A percentile compares a stretch with the other conserved stretches of the same genome.
phyloP scores from a whole-genome alignment of 2,113 vertebrate genomes.

The Anser cygnoides region DNA sequence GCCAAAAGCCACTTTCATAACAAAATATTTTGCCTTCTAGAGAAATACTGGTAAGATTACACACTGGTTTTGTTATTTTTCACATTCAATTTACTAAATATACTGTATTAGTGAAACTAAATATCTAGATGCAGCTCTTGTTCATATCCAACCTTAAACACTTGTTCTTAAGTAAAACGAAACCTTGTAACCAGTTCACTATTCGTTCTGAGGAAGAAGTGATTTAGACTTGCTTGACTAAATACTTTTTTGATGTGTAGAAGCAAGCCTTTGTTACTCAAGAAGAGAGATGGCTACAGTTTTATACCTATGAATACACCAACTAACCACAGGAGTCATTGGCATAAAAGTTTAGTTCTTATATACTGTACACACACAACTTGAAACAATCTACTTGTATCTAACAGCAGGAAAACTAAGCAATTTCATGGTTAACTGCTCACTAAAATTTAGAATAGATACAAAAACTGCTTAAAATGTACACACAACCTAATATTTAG shows the following conservation, averaged over 20 bases:
- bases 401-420: slow-evolving; percentile 75
- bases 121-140: slow-evolving; percentile 65
- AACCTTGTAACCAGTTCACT: slow-evolving; percentile 63
- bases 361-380: slow-evolving; percentile 71
- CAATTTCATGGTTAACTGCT: slow-evolving; percentile 68
- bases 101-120: slow-evolving; percentile 59
- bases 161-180: slow-evolving; percentile 49
- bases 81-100: slow-evolving; percentile 57
- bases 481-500: slow-evolving; percentile 65
- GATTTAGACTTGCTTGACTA: slow-evolving; percentile 50
- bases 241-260: slow-evolving; percentile 37
- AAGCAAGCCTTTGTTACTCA: slow-evolving; percentile 60
- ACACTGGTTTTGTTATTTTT: slow-evolving; percentile 56
- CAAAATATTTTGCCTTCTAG: slow-evolving; percentile 60
- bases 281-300: slow-evolving; percentile 53
- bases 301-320: slow-evolving; percentile 69
- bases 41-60: slow-evolving; percentile 72
- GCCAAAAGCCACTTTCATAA: slow-evolving; percentile 61
- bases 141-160: slow-evolving; percentile 54
- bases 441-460: slow-evolving; percentile 74
- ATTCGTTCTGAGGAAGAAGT: slow-evolving; percentile 53
- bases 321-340: slow-evolving; percentile 70
- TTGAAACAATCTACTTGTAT: slow-evolving; percentile 69
- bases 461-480: slow-evolving; percentile 69
- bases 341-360: slow-evolving; percentile 72